These are phyloP conservation scores for Thelaira solivaga DNA, from an alignment of 2,888 invertebrate species.

Conservation along the genomic window DNA sequence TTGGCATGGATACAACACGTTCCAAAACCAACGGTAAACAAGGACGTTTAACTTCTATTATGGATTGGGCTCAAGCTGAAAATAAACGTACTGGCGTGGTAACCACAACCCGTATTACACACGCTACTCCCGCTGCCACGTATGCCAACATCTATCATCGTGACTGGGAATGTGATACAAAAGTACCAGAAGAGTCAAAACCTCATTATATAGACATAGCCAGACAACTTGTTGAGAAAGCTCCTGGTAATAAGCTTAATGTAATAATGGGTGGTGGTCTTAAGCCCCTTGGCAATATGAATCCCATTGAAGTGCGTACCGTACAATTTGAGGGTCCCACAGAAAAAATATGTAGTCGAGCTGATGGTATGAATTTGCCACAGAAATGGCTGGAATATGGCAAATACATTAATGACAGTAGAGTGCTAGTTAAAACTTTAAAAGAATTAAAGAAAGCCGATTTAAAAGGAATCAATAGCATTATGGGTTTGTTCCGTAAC, in stretches of 20 bases:
- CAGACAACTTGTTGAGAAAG: slow-evolving; percentile 81
- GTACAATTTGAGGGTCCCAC: slow-evolving; percentile 70
- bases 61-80: slow-evolving; percentile 80
- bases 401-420: slow-evolving; percentile 62
- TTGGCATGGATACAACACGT: slow-evolving; percentile 78
- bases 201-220: slow-evolving; percentile 79
- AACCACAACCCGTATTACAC: slow-evolving; percentile 82
- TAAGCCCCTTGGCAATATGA: slow-evolving; percentile 76
- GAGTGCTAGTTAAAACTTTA: slow-evolving; percentile 75
- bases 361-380: slow-evolving; percentile 80
- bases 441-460: slow-evolving; percentile 77
- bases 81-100: slow-evolving; percentile 82
- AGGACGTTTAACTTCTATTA: slow-evolving; percentile 78
- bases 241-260: slow-evolving; percentile 80
- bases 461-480: slow-evolving; percentile 75
- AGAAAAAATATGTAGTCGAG: slow-evolving; percentile 76
- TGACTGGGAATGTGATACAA: slow-evolving; percentile 81
- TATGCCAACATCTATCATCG: slow-evolving; percentile 80
- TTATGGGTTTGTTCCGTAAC: slow-evolving; percentile 79
- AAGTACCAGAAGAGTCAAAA: slow-evolving; percentile 74
- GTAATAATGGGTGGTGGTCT: slow-evolving; percentile 82
- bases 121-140: slow-evolving; percentile 81
- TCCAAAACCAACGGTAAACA: slow-evolving; percentile 72
- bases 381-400: slow-evolving; percentile 78
- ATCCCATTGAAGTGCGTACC: slow-evolving; percentile 63